Percentiles rank a stretch among this genome's conserved stretches.
Evolutionary conservation across 2,888 invertebrate species (phyloP).

Genomic region (Watsonalla cultraria): DNA sequence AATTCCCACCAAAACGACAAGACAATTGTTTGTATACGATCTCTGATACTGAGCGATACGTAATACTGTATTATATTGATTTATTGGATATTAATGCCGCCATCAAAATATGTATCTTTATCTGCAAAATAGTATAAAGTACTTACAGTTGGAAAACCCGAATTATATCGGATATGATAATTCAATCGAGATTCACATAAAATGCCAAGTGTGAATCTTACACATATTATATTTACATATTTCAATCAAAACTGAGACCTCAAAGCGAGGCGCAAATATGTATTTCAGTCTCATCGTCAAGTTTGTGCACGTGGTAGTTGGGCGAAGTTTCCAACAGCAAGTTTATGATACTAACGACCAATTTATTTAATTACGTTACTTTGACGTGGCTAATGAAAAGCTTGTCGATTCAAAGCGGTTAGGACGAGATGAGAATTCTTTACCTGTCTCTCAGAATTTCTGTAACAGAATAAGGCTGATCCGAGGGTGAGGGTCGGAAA

Average conservation of each 20-base stretch:
- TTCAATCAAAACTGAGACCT: conserved; percentile 7
- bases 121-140: no score
- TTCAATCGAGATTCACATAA: no score
- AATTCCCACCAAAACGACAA: conserved; percentile 48
- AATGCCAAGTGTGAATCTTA: no score
- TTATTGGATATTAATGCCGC: not conserved
- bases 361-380: conserved; percentile 50
- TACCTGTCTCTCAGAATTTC: conserved; percentile 11
- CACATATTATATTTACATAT: no score
- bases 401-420: conserved; percentile 26
- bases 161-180: no score
- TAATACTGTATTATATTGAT: not conserved
- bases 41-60: conserved; percentile 5
- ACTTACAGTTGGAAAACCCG: no score
- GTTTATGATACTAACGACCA: conserved; percentile 52
- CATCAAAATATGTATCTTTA: not conserved
- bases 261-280: conserved; percentile 1
- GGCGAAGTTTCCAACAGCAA: conserved; percentile 40
- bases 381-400: conserved; percentile 41
- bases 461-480: conserved; percentile 6
- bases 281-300: conserved; percentile 32
- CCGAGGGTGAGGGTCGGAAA: conserved; percentile 8
- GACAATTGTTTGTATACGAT: conserved; percentile 45
- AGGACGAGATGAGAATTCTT: conserved; percentile 29
- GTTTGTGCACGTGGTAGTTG: conserved; percentile 46